A percentile compares a stretch with the other conserved stretches of the same genome.
Evolutionary conservation across 2,797 vertebrate species (phyloP).

Genomic region (Lagocephalus sceleratus): DNA sequence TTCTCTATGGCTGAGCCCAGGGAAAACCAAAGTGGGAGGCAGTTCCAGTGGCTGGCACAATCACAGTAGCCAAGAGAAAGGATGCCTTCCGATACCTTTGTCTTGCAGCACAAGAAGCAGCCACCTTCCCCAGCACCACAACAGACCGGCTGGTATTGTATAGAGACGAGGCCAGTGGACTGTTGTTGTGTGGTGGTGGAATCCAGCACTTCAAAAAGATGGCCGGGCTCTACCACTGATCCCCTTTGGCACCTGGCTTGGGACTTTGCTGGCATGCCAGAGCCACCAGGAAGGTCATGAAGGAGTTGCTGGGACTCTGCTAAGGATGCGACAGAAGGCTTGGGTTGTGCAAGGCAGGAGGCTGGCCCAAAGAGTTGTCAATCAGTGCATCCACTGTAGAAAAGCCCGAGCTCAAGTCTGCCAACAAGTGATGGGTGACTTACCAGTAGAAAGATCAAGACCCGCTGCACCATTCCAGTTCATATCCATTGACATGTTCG

Average conservation of each 20-base stretch:
- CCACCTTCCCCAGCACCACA: too few relatives aligned
- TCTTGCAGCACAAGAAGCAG: not conserved
- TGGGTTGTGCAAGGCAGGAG: not conserved
- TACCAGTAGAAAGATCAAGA: not conserved
- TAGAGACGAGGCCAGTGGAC: not conserved
- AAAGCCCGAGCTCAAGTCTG: not conserved
- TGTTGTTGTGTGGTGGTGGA: not conserved
- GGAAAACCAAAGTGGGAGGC: not conserved
- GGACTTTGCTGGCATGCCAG: not conserved
- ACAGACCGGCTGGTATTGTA: too few relatives aligned
- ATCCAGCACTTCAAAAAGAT: not conserved
- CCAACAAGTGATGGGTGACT: not conserved
- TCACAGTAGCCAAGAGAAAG: not conserved
- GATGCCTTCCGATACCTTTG: not conserved
- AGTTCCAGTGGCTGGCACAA: not conserved
- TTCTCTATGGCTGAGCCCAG: not conserved
- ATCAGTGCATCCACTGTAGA: not conserved
- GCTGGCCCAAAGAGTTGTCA: not conserved
- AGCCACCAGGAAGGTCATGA: too few relatives aligned
- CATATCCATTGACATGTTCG: not conserved
- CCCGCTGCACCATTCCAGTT: not conserved
- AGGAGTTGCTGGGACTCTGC: too few relatives aligned
- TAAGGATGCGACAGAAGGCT: not conserved
- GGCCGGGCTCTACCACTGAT: not conserved
- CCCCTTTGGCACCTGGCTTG: not conserved